Evolutionary conservation across 1,140 invertebrate genomes (phyloP).

Genomic region (Varroa destructor): DNA sequence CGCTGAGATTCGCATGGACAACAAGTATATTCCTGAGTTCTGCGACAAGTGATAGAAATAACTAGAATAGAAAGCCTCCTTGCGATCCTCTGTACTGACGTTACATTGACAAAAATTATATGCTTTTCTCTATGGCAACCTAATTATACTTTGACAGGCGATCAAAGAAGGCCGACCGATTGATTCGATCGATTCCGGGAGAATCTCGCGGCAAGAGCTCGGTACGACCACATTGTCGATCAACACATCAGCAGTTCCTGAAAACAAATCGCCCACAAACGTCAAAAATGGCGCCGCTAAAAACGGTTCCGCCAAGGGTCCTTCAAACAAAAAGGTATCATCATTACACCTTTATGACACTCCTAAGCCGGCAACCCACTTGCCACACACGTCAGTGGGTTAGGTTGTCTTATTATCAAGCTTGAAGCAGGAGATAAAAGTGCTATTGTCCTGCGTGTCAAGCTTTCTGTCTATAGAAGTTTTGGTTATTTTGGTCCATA

Average conservation of each 20-base stretch:
- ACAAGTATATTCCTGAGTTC: no score
- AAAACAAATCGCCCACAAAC: no score
- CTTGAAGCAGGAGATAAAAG: neutral
- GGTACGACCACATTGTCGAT: slow-evolving; percentile 39
- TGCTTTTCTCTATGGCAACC: no score
- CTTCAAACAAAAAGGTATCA: slow-evolving; percentile 15
- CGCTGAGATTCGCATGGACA: no score
- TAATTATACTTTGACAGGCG: slow-evolving; percentile 28
- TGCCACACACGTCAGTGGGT: neutral
- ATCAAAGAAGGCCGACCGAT: slow-evolving; percentile 78
- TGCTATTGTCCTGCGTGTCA: neutral
- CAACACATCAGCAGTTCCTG: slow-evolving; percentile 35
- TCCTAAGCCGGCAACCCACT: neutral
- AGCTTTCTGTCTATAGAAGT: neutral
- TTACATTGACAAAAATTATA: no score
- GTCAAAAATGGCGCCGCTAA: neutral
- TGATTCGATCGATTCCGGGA: slow-evolving; percentile 46
- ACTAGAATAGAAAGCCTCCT: no score
- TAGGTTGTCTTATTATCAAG: neutral
- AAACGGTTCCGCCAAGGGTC: slow-evolving; percentile 19
- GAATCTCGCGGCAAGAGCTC: slow-evolving; percentile 39
- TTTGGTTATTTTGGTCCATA: no score
- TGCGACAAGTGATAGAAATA: no score
- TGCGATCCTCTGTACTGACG: no score
- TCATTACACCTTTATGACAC: neutral